Evolutionary conservation across 2,888 invertebrate species (phyloP), one percentile per base, ranked within the genome.

Genomic region (Diogma glabrata): DNA sequence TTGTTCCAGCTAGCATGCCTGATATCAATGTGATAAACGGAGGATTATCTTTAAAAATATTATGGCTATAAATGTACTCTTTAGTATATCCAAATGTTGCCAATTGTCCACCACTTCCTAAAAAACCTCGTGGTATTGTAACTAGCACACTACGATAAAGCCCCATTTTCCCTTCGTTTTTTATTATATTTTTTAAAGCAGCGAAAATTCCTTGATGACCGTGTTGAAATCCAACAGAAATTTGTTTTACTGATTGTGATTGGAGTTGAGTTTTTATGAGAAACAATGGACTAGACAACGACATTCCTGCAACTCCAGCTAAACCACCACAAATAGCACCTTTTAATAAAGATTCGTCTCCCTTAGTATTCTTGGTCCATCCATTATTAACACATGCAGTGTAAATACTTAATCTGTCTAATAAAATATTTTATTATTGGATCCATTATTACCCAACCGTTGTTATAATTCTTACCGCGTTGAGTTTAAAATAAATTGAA

Each of bases 161-260:
- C 8, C 90, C 91, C 63, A 63, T 46, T 28, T 73, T 59, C 16
- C 86, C 85, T 62, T 72, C 78, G 38, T 63, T 71, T 6, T 53
- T 65, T 58, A 75, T 81, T 54, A 81, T 80, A 53, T 76, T 74
- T 12, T 55, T 57, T 3, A 90, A 67, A 0, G 87, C 90, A 49
- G 72, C 69, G 14, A 74, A 64, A 61, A 85, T 84, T 16, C 85
- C 80, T 1, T 70, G 67, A 61, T 89, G 85, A 3, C 75, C 66
- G 63, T 92, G 92, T 63, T 94, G 93, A 64, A 86, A 79, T 0
- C 93, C 93, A 1, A 93, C 93, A 2, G 92, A 91, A 50, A 93
- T 89, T 14, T 77, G 71, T 50, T 73, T 69, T 2, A 78, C 79
- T 1, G 69, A 67, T 53, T 65, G 64, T 9, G 70, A 65, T 52